Conservation (phyloP, 1,140 invertebrate genomes). For the Nasonia vitripennis region DNA sequence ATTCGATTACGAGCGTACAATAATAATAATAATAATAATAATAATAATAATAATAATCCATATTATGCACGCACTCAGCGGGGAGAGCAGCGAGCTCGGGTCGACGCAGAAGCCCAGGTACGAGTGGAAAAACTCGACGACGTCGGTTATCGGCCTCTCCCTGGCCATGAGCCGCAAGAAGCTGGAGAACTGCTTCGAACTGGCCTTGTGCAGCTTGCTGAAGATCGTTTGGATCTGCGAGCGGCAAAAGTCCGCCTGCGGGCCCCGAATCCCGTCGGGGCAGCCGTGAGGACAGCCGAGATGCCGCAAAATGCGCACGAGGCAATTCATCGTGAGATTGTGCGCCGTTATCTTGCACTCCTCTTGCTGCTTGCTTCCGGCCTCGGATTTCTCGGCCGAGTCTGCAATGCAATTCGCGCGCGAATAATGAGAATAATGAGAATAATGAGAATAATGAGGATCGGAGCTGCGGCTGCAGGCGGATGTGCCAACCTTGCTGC, state of each 20-base stretch:
- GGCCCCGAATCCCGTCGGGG: constrained; percentile 87
- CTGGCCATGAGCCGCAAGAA: constrained; percentile 88
- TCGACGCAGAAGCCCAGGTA: constrained; percentile 97
- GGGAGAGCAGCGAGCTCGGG: constrained; percentile 87
- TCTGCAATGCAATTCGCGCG: not conserved
- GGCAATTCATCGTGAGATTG: constrained; percentile 71
- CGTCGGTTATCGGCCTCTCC: constrained; percentile 84
- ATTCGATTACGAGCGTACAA: no score
- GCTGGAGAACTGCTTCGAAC: constrained; percentile 83
- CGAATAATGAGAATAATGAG: no score
- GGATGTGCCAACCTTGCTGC: no score
- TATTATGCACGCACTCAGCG: constrained; percentile 78
- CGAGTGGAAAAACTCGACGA: constrained; percentile 96
- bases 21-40: no score
- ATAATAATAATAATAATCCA: no score
- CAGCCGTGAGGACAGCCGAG: constrained; percentile 96
- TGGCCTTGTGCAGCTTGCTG: constrained; percentile 82
- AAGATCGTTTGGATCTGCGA: constrained; percentile 91
- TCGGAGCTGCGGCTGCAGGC: no score
- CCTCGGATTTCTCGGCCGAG: constrained; percentile 4
- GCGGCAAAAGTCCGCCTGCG: constrained; percentile 91
- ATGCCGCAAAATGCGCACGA: constrained; percentile 86
- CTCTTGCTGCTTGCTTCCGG: constrained; percentile 58
- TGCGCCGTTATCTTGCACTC: constrained; percentile 72
- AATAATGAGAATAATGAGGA: no score